phyloP scores from a whole-genome alignment of 1,140 invertebrate species.

The Pachypsylla venusta region DNA sequence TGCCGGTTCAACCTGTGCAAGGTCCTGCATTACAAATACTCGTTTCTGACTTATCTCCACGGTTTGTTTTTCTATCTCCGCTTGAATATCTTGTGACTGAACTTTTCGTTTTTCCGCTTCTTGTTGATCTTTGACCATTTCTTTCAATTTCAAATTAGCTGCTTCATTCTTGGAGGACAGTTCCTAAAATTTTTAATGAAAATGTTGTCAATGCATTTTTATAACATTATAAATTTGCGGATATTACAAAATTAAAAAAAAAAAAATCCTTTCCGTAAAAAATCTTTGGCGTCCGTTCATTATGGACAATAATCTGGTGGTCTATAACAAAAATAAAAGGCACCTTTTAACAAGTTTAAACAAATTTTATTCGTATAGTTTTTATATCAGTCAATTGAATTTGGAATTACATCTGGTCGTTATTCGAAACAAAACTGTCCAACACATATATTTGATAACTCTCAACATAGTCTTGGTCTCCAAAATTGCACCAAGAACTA shows the following conservation, averaged over 20 bases:
- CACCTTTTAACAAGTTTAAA: no score
- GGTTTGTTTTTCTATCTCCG: slow-evolving; percentile 74
- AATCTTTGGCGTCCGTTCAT: no score
- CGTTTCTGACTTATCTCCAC: slow-evolving; percentile 85
- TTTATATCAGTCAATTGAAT: no score
- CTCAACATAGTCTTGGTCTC: no score
- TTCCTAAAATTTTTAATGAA: slow-evolving; percentile 41
- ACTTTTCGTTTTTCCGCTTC: slow-evolving; percentile 99
- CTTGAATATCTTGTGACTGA: slow-evolving; percentile 93
- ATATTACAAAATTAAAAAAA: neutral
- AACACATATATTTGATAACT: no score
- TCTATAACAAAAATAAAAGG: no score
- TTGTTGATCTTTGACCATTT: slow-evolving; percentile 99
- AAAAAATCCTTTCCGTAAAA: neutral
- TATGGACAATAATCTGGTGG: no score
- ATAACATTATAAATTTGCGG: neutral
- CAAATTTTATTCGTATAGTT: no score
- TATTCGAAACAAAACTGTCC: no score
- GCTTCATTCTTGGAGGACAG: slow-evolving; percentile 97
- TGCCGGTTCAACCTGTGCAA: slow-evolving; percentile 93
- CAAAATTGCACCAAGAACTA: no score
- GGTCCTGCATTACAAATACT: slow-evolving; percentile 81
- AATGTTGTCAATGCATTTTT: slow-evolving; percentile 4
- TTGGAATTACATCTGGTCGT: no score
- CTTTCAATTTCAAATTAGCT: slow-evolving; percentile 93